phyloP scores from a whole-genome alignment of 1,140 invertebrate species.

The Cydia splendana region DNA sequence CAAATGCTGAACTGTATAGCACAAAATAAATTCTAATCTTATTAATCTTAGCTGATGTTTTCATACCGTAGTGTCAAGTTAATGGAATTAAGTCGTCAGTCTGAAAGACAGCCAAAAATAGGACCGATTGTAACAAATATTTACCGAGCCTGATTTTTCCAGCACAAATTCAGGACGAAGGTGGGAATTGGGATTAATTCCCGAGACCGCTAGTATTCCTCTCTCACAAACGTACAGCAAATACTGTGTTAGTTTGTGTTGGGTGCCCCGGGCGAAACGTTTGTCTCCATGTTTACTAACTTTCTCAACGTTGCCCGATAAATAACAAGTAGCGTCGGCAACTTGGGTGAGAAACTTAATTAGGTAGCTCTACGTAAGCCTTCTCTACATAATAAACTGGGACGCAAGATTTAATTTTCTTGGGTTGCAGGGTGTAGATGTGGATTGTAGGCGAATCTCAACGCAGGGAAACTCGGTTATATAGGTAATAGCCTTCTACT shows the following conservation, averaged over 20 bases:
- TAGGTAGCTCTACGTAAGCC: neutral
- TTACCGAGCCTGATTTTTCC: neutral
- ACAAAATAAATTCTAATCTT: no score
- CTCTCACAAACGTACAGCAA: neutral
- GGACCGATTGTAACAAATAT: no score
- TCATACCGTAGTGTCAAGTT: no score
- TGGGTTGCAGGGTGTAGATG: no score
- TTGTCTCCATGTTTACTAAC: conserved; percentile 4
- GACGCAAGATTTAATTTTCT: neutral
- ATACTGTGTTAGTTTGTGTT: conserved; percentile 5
- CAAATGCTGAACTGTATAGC: no score
- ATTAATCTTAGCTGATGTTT: no score
- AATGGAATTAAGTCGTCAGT: no score
- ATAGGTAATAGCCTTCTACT: no score
- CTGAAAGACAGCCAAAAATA: no score
- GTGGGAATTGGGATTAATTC: neutral
- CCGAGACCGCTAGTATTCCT: neutral
- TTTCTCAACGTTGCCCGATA: conserved; percentile 11
- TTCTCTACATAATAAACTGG: neutral
- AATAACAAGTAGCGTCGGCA: conserved; percentile 1
- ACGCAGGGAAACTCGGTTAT: no score
- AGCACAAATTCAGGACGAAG: neutral
- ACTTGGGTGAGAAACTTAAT: neutral
- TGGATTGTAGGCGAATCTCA: no score
- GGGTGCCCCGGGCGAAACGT: neutral